Evolutionary conservation across 1,140 invertebrate species (phyloP), one percentile per base, ranked within the genome.

Genomic region (Mylabris phalerata): DNA sequence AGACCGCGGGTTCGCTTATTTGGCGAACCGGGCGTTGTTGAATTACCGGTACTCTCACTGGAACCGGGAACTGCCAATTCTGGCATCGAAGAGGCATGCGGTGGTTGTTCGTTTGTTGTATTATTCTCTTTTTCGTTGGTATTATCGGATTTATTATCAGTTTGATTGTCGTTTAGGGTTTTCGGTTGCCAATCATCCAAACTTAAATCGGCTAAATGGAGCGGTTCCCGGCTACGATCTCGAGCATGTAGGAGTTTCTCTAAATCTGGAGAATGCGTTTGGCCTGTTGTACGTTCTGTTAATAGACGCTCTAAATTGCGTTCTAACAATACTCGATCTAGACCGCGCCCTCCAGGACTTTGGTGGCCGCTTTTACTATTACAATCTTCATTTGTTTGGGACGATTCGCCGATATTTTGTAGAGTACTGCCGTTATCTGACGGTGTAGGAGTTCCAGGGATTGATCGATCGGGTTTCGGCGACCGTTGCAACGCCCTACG

Each of bases 51-150:
- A 27, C 56, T 40, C 57, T 66, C 39, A 45, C 62, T 64, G 24
- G 62, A 58, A 58, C 65, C 42, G 65, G 73, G 48, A 9, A 66
- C 61, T 1, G 79, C 79, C 26, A 85, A 67, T 71, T 87, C 83
- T 13, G 84, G 84, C 82, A 86, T 82, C 9, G 83, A 84, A n/a
- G 80, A 79, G n/a, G 80, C 79, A 58, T 81, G 80, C 4, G 70
- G 73, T 4, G 78, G 75, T 10, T 62, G 49, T 10, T 60, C 57
- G 26, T 46, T 42, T 2, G 50, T 42, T 48, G 55, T 58, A 43
- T 50, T 58, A 48, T 42, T 67, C n/a, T 59, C 64, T 32, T 63
- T 61, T 7, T 57, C 50, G 24, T 62, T 61, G 24, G 61, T 59
- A 55, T 55, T 50, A 42, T 70, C 51, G 65, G 61, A 52, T 68